A percentile compares a stretch with the other conserved stretches of the same genome.
These are phyloP conservation scores for Rhodeus uyekii DNA, from an alignment of 2,797 vertebrate genomes.

Conservation along the genomic window DNA sequence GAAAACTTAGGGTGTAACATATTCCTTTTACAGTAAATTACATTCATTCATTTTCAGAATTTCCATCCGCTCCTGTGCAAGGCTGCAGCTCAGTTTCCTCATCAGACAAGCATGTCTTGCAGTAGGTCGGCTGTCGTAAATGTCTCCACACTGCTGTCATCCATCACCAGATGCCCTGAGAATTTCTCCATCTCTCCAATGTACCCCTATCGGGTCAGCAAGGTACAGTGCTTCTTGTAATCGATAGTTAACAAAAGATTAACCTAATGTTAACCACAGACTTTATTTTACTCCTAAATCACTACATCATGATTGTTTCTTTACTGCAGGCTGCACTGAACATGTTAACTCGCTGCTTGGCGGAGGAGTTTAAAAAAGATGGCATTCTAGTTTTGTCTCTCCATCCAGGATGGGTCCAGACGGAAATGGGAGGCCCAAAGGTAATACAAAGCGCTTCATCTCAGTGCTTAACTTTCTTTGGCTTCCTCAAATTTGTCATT, in stretches of 20 bases:
- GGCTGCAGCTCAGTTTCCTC: conserved; percentile 63
- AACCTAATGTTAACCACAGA: neutral
- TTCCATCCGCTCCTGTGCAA: conserved; percentile 74
- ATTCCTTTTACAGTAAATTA: neutral
- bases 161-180: conserved; percentile 67
- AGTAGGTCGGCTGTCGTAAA: conserved; percentile 78
- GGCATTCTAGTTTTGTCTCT: conserved; percentile 66
- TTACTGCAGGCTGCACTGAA: conserved; percentile 66
- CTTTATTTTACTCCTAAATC: neutral
- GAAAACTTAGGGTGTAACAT: neutral
- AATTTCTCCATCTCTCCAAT: conserved; percentile 58
- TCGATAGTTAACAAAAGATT: neutral
- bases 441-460: conserved; percentile 47
- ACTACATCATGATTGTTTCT: neutral
- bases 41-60: conserved; percentile 54
- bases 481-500: neutral
- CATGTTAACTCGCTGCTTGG: conserved; percentile 71
- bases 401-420: conserved; percentile 71
- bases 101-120: conserved; percentile 70
- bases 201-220: conserved; percentile 78
- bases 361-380: conserved; percentile 63
- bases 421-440: conserved; percentile 66
- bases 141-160: conserved; percentile 69
- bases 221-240: conserved; percentile 63
- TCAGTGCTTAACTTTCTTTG: neutral